These are phyloP conservation scores for Hemithea aestivaria DNA, from an alignment of 2,888 invertebrate species.

Conservation along the genomic window DNA sequence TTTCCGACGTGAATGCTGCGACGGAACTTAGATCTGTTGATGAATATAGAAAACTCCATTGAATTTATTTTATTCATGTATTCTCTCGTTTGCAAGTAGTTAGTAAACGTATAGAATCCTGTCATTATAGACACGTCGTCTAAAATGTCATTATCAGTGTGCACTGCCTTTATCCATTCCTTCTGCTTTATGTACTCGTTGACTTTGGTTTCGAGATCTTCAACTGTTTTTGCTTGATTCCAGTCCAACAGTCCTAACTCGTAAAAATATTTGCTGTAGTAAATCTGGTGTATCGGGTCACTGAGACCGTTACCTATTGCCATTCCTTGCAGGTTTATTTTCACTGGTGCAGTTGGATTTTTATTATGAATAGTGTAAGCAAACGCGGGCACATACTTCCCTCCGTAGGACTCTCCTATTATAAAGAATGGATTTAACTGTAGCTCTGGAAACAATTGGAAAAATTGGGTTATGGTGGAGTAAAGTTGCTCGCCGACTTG, in stretches of 20 bases:
- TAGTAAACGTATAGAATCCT: conserved; percentile 87
- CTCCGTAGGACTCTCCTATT: too few relatives aligned
- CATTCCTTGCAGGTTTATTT: conserved; percentile 85
- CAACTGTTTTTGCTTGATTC: conserved; percentile 80
- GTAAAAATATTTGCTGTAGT: conserved; percentile 89
- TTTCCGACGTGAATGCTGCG: conserved; percentile 96
- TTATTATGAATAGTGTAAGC: too few relatives aligned
- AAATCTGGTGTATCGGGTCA: conserved; percentile 87
- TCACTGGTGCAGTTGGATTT: conserved; percentile 80
- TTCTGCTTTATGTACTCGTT: too few relatives aligned
- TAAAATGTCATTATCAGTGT: conserved; percentile 84
- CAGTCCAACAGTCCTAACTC: conserved; percentile 86
- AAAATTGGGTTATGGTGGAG: conserved; percentile 88
- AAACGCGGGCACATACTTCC: too few relatives aligned
- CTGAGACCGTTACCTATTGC: conserved; percentile 90
- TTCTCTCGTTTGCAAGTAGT: conserved; percentile 82
- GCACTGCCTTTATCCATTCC: conserved; percentile 85
- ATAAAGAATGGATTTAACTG: conserved; percentile 89
- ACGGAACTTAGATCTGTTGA: too few relatives aligned
- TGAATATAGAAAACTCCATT: too few relatives aligned
- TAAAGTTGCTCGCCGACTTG: conserved; percentile 90
- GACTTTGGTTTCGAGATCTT: conserved; percentile 81
- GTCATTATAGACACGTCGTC: conserved; percentile 87
- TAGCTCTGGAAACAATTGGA: conserved; percentile 88
- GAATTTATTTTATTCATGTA: conserved; percentile 51